Percentiles rank a stretch among this genome's conserved stretches.
Conservation (phyloP, 2,113 vertebrate species). For the Cebidichthys violaceus region DNA sequence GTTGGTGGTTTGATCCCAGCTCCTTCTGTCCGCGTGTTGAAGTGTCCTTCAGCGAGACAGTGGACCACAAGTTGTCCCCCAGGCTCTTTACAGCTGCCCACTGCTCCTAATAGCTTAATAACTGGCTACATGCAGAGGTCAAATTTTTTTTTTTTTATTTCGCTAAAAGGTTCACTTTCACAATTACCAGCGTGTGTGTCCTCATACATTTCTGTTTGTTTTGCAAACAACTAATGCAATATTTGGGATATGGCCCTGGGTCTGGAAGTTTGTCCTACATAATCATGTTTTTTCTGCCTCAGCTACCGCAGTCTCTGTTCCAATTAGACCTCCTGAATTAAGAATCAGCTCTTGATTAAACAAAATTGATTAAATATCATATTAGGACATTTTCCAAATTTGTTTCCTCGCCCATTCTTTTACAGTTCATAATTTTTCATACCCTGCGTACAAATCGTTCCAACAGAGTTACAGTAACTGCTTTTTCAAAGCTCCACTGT, state of each 20-base stretch:
- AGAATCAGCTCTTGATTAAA: slow-evolving; percentile 73
- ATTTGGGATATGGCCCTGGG: slow-evolving; percentile 45
- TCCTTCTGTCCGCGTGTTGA: neutral
- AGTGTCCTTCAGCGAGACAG: neutral
- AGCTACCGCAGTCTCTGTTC: slow-evolving; percentile 53
- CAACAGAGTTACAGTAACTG: slow-evolving; percentile 26
- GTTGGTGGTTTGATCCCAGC: neutral
- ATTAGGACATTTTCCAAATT: slow-evolving; percentile 66
- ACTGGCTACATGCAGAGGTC: neutral
- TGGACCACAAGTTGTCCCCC: neutral
- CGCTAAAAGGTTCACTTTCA: slow-evolving; percentile 7
- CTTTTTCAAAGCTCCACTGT: slow-evolving; percentile 30
- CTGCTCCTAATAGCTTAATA: neutral
- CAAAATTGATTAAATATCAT: slow-evolving; percentile 74
- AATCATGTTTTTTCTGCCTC: slow-evolving; percentile 52
- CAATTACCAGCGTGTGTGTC: neutral
- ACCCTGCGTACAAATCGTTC: slow-evolving; percentile 39
- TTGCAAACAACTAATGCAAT: slow-evolving; percentile 44
- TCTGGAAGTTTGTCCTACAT: slow-evolving; percentile 54
- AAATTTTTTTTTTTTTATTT: neutral
- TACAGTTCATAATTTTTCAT: slow-evolving; percentile 32
- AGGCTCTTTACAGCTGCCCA: neutral
- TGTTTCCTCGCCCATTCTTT: slow-evolving; percentile 17
- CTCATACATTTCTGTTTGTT: slow-evolving; percentile 42
- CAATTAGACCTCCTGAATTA: slow-evolving; percentile 73